Conservation (phyloP, 35 echinoderm and acorn worm species). For the Patiria miniata region DNA sequence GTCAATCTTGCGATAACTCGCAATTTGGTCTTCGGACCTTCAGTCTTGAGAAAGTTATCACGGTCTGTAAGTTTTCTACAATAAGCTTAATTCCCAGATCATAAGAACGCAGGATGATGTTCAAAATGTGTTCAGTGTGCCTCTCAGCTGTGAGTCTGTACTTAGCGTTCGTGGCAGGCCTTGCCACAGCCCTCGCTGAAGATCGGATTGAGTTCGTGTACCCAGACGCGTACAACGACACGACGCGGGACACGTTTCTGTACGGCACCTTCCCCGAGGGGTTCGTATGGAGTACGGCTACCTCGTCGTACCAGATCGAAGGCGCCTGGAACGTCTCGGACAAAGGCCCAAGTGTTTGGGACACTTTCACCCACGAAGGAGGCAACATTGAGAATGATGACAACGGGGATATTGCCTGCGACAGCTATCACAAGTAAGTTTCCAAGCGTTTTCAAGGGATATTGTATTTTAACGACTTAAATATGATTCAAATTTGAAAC, state of each 20-base stretch:
- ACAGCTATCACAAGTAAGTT: conserved; percentile 75
- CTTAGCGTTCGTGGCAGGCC: not conserved
- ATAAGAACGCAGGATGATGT: not conserved
- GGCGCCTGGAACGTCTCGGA: conserved; percentile 69
- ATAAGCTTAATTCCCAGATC: not conserved
- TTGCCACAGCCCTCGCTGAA: not conserved
- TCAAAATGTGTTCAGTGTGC: not conserved
- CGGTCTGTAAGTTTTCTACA: not conserved
- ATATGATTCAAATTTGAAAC: no score
- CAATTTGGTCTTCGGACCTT: no score
- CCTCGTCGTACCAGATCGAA: conserved; percentile 89
- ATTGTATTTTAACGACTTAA: no score
- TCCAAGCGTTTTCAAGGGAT: no score
- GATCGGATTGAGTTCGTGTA: conserved; percentile 56
- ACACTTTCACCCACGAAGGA: conserved; percentile 74
- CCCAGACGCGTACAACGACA: conserved; percentile 67
- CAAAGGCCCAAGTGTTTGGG: conserved; percentile 78
- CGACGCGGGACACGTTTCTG: conserved; percentile 64
- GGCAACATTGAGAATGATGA: conserved; percentile 56
- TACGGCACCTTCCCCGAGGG: conserved; percentile 73
- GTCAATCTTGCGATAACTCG: no score
- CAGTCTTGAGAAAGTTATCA: no score
- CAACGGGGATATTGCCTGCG: conserved; percentile 70
- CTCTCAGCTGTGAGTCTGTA: not conserved
- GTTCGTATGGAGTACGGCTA: conserved; percentile 68